Base-by-base conservation (phyloP, 1,140 invertebrate genomes). In the Philopotamus ludificatus region DNA sequence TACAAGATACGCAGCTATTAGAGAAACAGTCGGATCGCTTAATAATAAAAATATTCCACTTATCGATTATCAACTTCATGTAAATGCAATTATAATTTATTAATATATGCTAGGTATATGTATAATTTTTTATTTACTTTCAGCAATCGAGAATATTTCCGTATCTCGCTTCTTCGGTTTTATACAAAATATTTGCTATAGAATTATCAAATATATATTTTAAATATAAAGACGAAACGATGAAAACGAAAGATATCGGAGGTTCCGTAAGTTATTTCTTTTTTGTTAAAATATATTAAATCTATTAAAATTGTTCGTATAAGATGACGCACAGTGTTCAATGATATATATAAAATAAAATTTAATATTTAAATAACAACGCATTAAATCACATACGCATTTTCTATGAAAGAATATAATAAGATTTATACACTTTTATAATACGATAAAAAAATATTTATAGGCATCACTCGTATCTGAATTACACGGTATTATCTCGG, bases 91-190 rank as follows among this genome's bases (percentile, higher is more conserved):
- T 34, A 34, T 7, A 34, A 34, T 34, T 7, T 34, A 12, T 12
- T 34, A 7, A 7, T 34, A 4, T 7, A 7, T 34, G 4, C 28
- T 34, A 4, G 12, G 28, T 34, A 7, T 34, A 12, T 58, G 34
- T 22, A 28, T 42, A 25, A 34, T 73, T 76, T 51, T 73, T 71
- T 2, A 73, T 73, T 68, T 69, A 68, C 65, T 77, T 80, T 28
- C 71, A 87, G 86, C 91, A 93, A 88, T 91, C 89, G 78, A 83
- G 92, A 12, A 73, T 95, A 7, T 78, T 94, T 49, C 92, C 92
- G 0, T 88, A 90, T 71, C 69, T 95, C 55, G 89, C 90, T n/a
- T 85, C 86, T 1, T 79, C 85, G 0, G 4, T 12, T 34, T 12
- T 34, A 12, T 7, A 7, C 4, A 34, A 34, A 12, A 34, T 34